phyloP scores from a whole-genome alignment of 2,797 vertebrate species.

The Pipistrellus kuhlii region DNA sequence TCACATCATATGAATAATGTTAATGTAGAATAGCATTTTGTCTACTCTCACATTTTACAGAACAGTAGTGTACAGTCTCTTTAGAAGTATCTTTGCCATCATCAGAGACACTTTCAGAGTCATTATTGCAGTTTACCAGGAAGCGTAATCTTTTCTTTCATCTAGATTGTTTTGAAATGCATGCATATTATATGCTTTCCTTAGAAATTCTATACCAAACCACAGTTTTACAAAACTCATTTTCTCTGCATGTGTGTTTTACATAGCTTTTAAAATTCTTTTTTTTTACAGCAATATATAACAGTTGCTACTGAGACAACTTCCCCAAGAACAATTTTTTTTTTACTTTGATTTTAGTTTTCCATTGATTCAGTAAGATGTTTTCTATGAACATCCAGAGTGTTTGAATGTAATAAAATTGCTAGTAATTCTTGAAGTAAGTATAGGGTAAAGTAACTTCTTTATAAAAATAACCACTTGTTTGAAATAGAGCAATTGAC shows the following conservation, averaged over 20 bases:
- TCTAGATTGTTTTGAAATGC: background rate
- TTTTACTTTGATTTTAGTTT: background rate
- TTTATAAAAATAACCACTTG: conserved; percentile 4
- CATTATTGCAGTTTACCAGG: background rate
- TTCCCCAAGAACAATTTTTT: background rate
- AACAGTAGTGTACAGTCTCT: background rate
- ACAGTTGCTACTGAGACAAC: background rate
- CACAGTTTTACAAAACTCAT: background rate
- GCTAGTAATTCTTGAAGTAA: background rate
- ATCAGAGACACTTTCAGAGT: background rate
- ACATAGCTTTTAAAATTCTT: background rate
- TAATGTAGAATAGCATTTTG: background rate
- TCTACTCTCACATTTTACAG: background rate
- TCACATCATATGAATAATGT: background rate
- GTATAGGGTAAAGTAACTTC: background rate
- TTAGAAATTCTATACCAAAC: background rate
- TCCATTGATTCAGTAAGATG: conserved; percentile 9
- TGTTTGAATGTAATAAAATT: background rate
- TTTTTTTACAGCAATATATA: background rate
- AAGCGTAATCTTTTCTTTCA: background rate
- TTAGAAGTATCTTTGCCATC: background rate
- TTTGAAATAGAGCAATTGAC: background rate
- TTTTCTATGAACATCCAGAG: background rate
- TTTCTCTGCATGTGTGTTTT: background rate
- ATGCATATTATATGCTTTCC: background rate